A percentile compares a stretch with the other conserved stretches of the same genome.
Evolutionary conservation across 1,140 invertebrate species (phyloP).

Genomic region (Penaeus indicus): DNA sequence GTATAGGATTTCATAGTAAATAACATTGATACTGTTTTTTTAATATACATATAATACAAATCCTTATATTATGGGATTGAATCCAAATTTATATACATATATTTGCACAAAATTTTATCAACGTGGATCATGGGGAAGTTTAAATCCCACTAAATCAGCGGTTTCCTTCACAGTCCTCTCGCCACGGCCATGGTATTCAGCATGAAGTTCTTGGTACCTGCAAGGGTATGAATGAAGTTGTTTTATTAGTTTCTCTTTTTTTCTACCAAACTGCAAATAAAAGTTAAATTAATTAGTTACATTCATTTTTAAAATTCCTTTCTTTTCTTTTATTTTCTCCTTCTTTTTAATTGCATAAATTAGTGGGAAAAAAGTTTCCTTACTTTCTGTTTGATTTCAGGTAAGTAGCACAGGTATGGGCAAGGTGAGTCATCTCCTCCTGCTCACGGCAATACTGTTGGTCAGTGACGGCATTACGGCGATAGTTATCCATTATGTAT

Average conservation of each 20-base stretch:
- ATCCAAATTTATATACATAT: no score
- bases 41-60: no score
- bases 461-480: constrained; percentile 48
- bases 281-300: no score
- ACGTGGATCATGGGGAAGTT: constrained; percentile 2
- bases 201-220: constrained; percentile 12
- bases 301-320: no score
- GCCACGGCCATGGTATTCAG: background rate
- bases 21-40: no score
- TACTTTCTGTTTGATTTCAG: constrained; percentile 49
- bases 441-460: constrained; percentile 50
- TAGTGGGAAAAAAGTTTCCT: background rate
- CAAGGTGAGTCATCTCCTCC: constrained; percentile 49
- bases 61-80: no score
- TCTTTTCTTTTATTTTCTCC: no score
- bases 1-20: no score
- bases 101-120: background rate
- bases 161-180: constrained; percentile 9
- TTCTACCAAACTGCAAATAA: no score
- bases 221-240: no score
- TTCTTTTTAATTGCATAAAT: no score
- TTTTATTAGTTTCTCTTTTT: no score
- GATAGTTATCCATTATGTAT: constrained; percentile 50
- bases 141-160: background rate
- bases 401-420: constrained; percentile 53